Conservation (phyloP, 2,888 invertebrate genomes). For the Amphipyra tragopoginis region DNA sequence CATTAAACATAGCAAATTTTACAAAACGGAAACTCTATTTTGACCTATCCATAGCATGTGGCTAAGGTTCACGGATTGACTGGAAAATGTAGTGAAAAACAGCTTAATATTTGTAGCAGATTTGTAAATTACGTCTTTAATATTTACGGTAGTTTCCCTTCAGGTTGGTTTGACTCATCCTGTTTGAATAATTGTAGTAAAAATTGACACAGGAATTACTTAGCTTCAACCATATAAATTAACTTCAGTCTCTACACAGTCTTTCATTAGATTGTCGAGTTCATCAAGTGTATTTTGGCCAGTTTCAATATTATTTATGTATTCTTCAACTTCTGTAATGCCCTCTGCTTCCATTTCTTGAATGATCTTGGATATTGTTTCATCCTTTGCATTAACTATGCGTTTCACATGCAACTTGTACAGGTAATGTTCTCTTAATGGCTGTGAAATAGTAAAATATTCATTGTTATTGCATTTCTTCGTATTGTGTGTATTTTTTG, state of each 20-base stretch:
- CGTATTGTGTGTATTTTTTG: not conserved
- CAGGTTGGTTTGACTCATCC: too few relatives aligned
- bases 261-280: constrained; percentile 45
- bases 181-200: not conserved
- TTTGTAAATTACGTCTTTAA: too few relatives aligned
- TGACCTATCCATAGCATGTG: too few relatives aligned
- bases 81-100: too few relatives aligned
- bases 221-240: constrained; percentile 30
- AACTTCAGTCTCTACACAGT: constrained; percentile 43
- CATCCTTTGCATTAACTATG: constrained; percentile 15
- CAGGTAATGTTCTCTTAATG: constrained; percentile 30
- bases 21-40: too few relatives aligned
- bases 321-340: constrained; percentile 30
- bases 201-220: not conserved
- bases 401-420: constrained; percentile 41
- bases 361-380: constrained; percentile 21
- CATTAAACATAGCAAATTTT: too few relatives aligned
- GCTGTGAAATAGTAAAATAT: constrained; percentile 21
- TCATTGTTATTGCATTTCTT: not conserved
- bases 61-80: too few relatives aligned
- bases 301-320: constrained; percentile 14
- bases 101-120: too few relatives aligned
- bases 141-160: too few relatives aligned
- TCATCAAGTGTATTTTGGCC: constrained; percentile 25
- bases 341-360: constrained; percentile 23